Conservation (phyloP, 2,888 invertebrate genomes). For the Tanypteryx hageni region DNA sequence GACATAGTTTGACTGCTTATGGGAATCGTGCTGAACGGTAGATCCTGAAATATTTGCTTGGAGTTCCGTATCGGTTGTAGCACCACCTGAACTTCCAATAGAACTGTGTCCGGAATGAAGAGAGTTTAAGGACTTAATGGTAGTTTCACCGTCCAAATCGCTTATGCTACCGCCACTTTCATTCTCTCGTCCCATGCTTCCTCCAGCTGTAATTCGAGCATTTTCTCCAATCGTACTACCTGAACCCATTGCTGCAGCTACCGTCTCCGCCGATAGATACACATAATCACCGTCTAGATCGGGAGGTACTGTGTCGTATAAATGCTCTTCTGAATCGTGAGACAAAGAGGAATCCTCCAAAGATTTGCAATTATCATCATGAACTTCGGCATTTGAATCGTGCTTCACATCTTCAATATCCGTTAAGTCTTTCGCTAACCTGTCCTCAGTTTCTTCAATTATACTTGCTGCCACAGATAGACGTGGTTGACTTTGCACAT, state of each 20-base stretch:
- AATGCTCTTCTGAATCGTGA: conserved; percentile 74
- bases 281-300: conserved; percentile 83
- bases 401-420: conserved; percentile 32
- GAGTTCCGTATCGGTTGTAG: conserved; percentile 70
- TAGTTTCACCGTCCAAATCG: conserved; percentile 68
- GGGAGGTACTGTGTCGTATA: conserved; percentile 78
- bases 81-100: conserved; percentile 70
- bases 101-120: conserved; percentile 71
- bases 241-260: conserved; percentile 56
- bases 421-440: conserved; percentile 13
- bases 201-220: conserved; percentile 4
- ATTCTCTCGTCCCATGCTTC: conserved; percentile 56
- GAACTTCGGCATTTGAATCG: neutral
- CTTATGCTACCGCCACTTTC: conserved; percentile 67
- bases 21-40: conserved; percentile 69
- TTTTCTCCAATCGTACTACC: conserved; percentile 4
- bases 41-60: conserved; percentile 70
- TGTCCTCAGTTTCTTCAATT: neutral
- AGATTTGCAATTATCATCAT: conserved; percentile 21
- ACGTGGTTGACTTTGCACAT: conserved; percentile 4
- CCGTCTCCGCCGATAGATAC: conserved; percentile 76
- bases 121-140: conserved; percentile 71
- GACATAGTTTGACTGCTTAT: conserved; percentile 87
- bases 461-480: conserved; percentile 12
- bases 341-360: neutral